Conservation (phyloP, 2,888 invertebrate genomes). For the Lepetodrilus schrolli region DNA sequence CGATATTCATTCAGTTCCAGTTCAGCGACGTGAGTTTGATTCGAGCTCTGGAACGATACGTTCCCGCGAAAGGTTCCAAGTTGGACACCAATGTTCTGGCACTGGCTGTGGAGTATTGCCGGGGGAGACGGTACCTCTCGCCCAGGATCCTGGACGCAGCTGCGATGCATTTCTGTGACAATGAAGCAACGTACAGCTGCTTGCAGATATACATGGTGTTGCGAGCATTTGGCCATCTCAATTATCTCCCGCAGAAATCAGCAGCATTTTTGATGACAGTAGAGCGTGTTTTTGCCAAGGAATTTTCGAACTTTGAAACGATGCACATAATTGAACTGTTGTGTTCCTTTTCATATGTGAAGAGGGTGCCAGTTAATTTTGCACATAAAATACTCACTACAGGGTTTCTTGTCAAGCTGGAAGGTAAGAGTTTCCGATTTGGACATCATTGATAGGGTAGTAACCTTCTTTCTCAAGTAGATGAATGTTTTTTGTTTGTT, state of each 20-base stretch:
- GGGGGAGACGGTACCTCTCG: slow-evolving; percentile 79
- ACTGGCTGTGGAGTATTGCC: slow-evolving; percentile 80
- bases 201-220: slow-evolving; percentile 79
- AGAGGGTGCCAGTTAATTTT: slow-evolving; percentile 80
- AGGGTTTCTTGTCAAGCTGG: slow-evolving; percentile 80
- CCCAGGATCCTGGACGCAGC: slow-evolving; percentile 79
- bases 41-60: slow-evolving; percentile 80
- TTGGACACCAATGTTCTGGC: slow-evolving; percentile 79
- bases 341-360: slow-evolving; percentile 81
- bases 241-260: slow-evolving; percentile 78
- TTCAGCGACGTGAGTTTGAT: slow-evolving; percentile 79
- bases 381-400: slow-evolving; percentile 80
- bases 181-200: slow-evolving; percentile 77
- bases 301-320: slow-evolving; percentile 79
- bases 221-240: slow-evolving; percentile 80
- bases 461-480: no score
- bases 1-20: slow-evolving; percentile 78
- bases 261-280: slow-evolving; percentile 79
- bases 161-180: slow-evolving; percentile 78
- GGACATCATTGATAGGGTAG: no score
- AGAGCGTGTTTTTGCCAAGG: slow-evolving; percentile 78
- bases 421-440: slow-evolving; percentile 67
- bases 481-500: no score
- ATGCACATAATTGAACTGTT: slow-evolving; percentile 80
- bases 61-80: slow-evolving; percentile 78